A percentile compares a stretch with the other conserved stretches of the same genome.
These are phyloP conservation scores for Morpho deidamia DNA, from an alignment of 2,888 invertebrate species.

Conservation along the genomic window DNA sequence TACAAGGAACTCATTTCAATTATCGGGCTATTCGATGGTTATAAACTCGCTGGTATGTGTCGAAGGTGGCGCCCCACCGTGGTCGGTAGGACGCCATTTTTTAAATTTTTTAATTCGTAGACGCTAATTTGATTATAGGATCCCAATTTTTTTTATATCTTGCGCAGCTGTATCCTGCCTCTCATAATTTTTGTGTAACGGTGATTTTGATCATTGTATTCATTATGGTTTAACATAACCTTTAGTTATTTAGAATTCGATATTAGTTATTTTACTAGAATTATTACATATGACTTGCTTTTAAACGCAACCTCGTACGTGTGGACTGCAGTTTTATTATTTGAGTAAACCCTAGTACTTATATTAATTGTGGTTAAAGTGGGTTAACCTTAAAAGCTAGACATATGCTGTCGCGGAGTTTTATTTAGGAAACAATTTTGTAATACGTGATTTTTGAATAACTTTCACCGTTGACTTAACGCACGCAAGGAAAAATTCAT, in stretches of 20 bases:
- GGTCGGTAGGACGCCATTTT: conserved; percentile 56
- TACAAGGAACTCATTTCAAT: conserved; percentile 79
- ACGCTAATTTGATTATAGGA: conserved; percentile 76
- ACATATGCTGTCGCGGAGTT: too few species aligned
- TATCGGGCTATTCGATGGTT: conserved; percentile 74
- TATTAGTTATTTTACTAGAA: too few species aligned
- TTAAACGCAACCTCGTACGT: too few species aligned
- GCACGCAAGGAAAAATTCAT: too few species aligned
- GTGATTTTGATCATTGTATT: conserved; percentile 33
- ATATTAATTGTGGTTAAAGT: too few species aligned
- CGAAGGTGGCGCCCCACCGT: conserved; percentile 66
- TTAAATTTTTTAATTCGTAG: conserved; percentile 58
- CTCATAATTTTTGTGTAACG: conserved; percentile 56
- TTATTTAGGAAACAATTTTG: too few species aligned
- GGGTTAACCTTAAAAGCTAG: too few species aligned
- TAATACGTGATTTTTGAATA: too few species aligned
- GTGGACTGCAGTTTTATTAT: too few species aligned
- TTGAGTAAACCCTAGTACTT: too few species aligned
- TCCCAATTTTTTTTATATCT: conserved; percentile 43
- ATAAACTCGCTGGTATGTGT: conserved; percentile 71
- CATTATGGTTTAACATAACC: conserved; percentile 7
- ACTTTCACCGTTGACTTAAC: too few species aligned
- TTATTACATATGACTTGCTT: too few species aligned
- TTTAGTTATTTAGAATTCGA: not conserved
- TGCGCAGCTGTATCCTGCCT: conserved; percentile 65